phyloP scores from a whole-genome alignment of 2,888 invertebrate species.

The Lasioglossum malachurum region DNA sequence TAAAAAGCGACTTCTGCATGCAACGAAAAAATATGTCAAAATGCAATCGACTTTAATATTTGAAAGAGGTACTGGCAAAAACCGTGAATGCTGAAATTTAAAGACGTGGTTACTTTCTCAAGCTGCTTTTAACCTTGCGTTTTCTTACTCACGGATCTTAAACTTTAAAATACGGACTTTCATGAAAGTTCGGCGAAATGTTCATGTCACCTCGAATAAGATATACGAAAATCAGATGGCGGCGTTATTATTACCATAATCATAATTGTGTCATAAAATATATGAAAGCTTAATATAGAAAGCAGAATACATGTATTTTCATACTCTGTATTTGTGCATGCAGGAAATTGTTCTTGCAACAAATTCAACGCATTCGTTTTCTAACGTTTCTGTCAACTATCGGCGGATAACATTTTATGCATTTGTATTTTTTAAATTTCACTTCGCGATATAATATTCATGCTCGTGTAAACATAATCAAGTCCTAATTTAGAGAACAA shows the following conservation, averaged over 20 bases:
- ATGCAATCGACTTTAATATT: background rate
- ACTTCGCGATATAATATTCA: background rate
- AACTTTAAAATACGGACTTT: background rate
- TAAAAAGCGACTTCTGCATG: background rate
- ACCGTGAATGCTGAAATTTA: background rate
- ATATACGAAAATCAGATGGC: background rate
- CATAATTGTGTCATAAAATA: too few relatives aligned
- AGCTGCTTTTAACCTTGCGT: background rate
- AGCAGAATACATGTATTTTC: background rate
- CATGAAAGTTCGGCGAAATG: background rate
- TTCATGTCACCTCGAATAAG: background rate
- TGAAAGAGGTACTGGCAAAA: background rate
- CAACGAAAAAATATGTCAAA: constrained; percentile 19
- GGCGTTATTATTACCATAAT: background rate
- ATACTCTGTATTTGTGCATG: background rate
- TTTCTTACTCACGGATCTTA: background rate
- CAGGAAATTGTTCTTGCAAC: background rate
- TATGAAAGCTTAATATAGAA: background rate
- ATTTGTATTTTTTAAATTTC: background rate
- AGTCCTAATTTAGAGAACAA: background rate
- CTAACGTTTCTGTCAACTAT: background rate
- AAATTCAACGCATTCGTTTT: background rate
- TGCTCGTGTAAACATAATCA: background rate
- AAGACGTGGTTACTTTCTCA: background rate
- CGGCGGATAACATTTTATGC: background rate